phyloP scores from a whole-genome alignment of 1,140 invertebrate species.

The Euglossa dilemma region DNA sequence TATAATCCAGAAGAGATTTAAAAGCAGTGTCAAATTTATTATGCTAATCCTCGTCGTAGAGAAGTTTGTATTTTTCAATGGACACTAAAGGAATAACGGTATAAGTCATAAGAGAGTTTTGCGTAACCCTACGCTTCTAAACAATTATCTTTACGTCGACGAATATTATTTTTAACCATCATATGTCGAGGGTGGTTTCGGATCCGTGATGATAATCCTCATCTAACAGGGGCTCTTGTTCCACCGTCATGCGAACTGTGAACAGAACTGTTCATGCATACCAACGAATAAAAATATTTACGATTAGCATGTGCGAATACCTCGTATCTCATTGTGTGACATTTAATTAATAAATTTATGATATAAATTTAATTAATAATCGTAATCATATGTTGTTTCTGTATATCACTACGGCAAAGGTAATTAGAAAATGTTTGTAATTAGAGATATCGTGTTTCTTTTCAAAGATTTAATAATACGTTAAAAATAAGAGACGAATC shows the following conservation, averaged over 20 bases:
- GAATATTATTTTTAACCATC: conserved; percentile 61
- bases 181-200: conserved; percentile 77
- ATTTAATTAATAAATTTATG: too few species aligned
- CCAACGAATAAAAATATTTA: conserved; percentile 66
- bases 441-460: neutral
- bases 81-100: neutral
- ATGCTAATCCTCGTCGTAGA: neutral
- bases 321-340: too few species aligned
- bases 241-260: conserved; percentile 78
- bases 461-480: neutral
- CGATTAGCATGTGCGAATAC: conserved; percentile 43
- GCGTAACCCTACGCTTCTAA: neutral
- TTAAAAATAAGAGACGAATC: neutral
- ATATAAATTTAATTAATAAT: too few species aligned
- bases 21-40: neutral
- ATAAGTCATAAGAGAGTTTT: conserved; percentile 2
- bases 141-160: conserved; percentile 14
- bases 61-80: neutral
- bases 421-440: neutral
- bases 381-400: neutral
- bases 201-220: conserved; percentile 77
- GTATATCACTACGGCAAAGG: neutral
- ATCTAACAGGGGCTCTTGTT: conserved; percentile 77
- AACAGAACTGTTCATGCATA: conserved; percentile 80
- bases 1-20: neutral